A percentile compares a stretch with the other conserved stretches of the same genome.
phyloP scores from a whole-genome alignment of 2,113 vertebrate species.

The Danio rerio region DNA sequence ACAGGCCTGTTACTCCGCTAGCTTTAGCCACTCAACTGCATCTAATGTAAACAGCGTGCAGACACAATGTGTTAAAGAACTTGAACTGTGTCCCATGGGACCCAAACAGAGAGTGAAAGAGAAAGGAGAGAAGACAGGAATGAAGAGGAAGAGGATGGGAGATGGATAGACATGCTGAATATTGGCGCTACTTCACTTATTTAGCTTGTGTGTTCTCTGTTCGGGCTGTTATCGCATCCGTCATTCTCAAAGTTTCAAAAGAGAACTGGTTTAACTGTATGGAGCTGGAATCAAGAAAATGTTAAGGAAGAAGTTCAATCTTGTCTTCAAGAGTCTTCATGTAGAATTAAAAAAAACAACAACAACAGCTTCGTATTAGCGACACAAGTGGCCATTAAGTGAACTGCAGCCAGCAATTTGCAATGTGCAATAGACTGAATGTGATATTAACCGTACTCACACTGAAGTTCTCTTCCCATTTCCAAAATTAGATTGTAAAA shows the following conservation, averaged over 20 bases:
- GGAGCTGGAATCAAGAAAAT: too few relatives aligned
- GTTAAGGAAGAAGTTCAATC: too few relatives aligned
- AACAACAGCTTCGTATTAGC: too few relatives aligned
- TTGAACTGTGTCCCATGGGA: conserved; percentile 77
- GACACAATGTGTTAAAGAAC: conserved; percentile 78
- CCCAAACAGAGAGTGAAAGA: conserved; percentile 59
- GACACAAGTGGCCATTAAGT: too few relatives aligned
- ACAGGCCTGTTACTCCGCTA: conserved; percentile 86
- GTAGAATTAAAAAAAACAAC: too few relatives aligned
- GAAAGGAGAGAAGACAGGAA: conserved; percentile 48
- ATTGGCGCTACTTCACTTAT: neutral
- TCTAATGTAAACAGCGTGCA: conserved; percentile 84
- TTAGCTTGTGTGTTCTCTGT: neutral
- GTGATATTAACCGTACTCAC: too few relatives aligned
- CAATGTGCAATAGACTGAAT: too few relatives aligned
- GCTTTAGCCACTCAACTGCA: conserved; percentile 89
- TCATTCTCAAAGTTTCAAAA: neutral
- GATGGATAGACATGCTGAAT: conserved; percentile 21
- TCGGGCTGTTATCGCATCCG: neutral
- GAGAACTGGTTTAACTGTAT: too few relatives aligned
- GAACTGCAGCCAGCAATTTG: too few relatives aligned
- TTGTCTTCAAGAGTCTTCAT: too few relatives aligned
- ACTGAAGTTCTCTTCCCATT: too few relatives aligned
- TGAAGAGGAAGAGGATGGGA: conserved; percentile 20
- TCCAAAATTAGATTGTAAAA: too few relatives aligned